phyloP scores from a whole-genome alignment of 2,113 vertebrate species.

The Tor tambroides region DNA sequence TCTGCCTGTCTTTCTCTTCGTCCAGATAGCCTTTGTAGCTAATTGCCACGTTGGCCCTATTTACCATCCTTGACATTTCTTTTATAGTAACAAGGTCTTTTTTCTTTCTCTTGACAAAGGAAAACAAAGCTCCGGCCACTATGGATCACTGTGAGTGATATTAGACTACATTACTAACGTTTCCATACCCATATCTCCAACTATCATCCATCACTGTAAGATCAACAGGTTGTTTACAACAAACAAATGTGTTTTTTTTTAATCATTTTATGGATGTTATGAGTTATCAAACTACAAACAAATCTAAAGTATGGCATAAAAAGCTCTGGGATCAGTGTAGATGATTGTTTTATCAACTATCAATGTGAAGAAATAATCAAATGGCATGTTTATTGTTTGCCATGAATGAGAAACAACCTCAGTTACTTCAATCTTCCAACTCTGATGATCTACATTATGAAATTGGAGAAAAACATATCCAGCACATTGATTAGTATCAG shows the following conservation, averaged over 20 bases:
- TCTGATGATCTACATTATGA: neutral
- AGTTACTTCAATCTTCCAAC: neutral
- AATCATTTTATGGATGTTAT: neutral
- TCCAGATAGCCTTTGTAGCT: constrained; percentile 63
- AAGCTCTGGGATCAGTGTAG: neutral
- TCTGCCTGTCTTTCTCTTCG: constrained; percentile 43
- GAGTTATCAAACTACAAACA: neutral
- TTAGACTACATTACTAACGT: constrained; percentile 57
- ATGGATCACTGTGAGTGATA: constrained; percentile 64
- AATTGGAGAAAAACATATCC: neutral
- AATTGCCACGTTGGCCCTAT: constrained; percentile 73
- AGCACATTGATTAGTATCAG: neutral
- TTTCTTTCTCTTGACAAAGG: constrained; percentile 63
- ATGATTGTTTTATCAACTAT: neutral
- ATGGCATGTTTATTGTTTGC: neutral
- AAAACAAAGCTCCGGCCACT: constrained; percentile 68
- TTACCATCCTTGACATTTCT: constrained; percentile 73
- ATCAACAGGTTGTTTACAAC: neutral
- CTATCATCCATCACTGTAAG: constrained; percentile 35
- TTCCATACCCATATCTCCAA: constrained; percentile 49
- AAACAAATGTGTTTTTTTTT: neutral
- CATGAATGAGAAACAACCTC: neutral
- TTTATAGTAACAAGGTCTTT: constrained; percentile 65
- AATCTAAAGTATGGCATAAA: neutral
- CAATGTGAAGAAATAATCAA: neutral